Evolutionary conservation across 2,888 invertebrate genomes (phyloP), one percentile per base, ranked within the genome.

Genomic region (Autographa pulchrina): DNA sequence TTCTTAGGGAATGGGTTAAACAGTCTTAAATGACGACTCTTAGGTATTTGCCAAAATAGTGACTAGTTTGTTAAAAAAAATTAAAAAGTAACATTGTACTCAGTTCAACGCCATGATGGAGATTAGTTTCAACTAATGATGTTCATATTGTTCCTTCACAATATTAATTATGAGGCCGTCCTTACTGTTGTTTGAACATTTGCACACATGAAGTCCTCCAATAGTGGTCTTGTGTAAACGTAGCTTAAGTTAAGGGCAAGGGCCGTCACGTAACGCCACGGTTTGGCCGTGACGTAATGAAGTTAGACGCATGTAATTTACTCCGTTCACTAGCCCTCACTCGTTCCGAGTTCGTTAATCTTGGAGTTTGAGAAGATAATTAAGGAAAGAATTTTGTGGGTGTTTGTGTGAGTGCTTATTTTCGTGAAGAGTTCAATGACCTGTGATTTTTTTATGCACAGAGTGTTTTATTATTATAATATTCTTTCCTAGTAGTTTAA

Each of bases 311-410:
- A 85, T 84, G 87, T 89, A 87, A 89, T 88, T 86, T 86, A 84
- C 82, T 81, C 82, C 80, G 74, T 76, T 74, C 78, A 72, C 67
- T 76, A 18, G 64, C 62, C 72, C 74, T 76, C 75, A 83, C 77
- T 81, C 72, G 79, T 77, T 78, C 77, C 75, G 78, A 86, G 89
- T 88, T 88, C 86, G 86, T 85, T 88, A 87, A 88, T 86, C 85
- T 83, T 81, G 88, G 90, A 90, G 88, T 90, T 78, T 90, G 82
- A 87, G 87, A 86, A 86, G 86, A 86, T 90, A 89, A 91, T 91
- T 89, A 90, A 85, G 83, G 77, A 81, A 83, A 84, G 89, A 87
- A 83, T 86, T 41, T 70, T 69, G 65, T 43, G 11, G 63, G 58
- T 58, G 62, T 70, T 64, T 74, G 13, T 56, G 25, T 13, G 54